phyloP scores from a whole-genome alignment of 35 echinoderm and acorn worm species.

The Hemicentrotus pulcherrimus region DNA sequence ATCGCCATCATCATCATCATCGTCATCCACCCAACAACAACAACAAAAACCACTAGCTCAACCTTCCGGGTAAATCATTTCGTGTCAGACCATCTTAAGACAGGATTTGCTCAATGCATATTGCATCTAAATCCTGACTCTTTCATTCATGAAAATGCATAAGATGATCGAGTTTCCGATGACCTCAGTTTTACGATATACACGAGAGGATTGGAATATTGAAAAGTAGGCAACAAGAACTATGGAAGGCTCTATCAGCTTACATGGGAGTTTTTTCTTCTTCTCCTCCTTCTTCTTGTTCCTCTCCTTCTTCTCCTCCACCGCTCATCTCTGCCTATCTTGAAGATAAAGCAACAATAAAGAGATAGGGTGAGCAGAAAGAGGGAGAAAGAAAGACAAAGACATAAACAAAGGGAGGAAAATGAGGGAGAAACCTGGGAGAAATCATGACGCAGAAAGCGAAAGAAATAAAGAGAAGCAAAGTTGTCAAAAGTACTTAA shows the following conservation, averaged over 20 bases:
- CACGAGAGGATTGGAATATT: background rate
- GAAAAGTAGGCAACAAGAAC: background rate
- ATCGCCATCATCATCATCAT: no score
- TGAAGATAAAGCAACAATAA: background rate
- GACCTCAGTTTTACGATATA: background rate
- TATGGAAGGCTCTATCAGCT: background rate
- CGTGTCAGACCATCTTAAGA: background rate
- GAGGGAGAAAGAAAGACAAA: background rate
- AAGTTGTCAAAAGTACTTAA: no score
- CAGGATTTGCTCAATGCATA: background rate
- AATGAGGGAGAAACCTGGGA: no score
- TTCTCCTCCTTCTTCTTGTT: background rate
- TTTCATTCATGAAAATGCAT: slow-evolving; percentile 1
- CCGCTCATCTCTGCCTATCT: background rate
- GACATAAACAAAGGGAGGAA: background rate
- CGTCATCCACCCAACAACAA: no score
- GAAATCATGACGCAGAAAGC: no score
- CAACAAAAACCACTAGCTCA: no score
- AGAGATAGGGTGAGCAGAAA: background rate
- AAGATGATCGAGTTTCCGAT: background rate
- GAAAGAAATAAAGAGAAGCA: no score
- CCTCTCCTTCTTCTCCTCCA: background rate
- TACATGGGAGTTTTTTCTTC: background rate
- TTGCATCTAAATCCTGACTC: background rate
- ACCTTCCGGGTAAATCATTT: background rate